Evolutionary conservation across 2,888 invertebrate species (phyloP).

Genomic region (Isotomurus palustris): DNA sequence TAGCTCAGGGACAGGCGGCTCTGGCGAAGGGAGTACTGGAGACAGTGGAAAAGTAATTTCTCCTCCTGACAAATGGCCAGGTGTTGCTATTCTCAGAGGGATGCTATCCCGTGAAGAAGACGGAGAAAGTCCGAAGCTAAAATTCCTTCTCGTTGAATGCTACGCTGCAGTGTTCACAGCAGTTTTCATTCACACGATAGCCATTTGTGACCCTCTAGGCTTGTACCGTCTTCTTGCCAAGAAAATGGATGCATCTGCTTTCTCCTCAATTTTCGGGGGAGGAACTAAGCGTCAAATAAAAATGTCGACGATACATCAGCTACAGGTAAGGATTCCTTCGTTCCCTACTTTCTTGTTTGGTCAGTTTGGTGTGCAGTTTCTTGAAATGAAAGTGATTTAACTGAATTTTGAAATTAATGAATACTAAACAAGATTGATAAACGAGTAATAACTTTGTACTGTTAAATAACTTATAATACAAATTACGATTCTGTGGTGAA

Average conservation of each 20-base stretch:
- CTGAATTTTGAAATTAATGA: too few relatives aligned
- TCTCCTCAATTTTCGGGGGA: conserved; percentile 80
- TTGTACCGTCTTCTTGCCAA: conserved; percentile 82
- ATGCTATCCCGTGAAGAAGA: conserved; percentile 89
- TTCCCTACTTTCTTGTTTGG: too few relatives aligned
- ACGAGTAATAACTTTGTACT: too few relatives aligned
- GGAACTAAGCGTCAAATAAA: conserved; percentile 79
- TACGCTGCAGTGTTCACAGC: conserved; percentile 91
- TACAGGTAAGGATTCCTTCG: conserved; percentile 40
- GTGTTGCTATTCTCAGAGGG: conserved; percentile 87
- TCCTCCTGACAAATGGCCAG: conserved; percentile 83
- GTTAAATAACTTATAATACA: too few relatives aligned
- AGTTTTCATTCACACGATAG: conserved; percentile 83
- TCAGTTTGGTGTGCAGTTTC: too few relatives aligned
- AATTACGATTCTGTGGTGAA: too few relatives aligned
- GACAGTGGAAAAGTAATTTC: conserved; percentile 60
- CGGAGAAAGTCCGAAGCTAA: conserved; percentile 85
- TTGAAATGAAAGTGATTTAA: too few relatives aligned
- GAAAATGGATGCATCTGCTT: conserved; percentile 69
- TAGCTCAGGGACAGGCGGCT: conserved; percentile 60
- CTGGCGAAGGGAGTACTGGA: conserved; percentile 47
- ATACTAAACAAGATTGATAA: too few relatives aligned
- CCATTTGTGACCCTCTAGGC: conserved; percentile 89
- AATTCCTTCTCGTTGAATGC: conserved; percentile 85
- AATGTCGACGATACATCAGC: conserved; percentile 61